Base-by-base conservation (phyloP, 2,888 invertebrate genomes). In the Diarsia rubi region DNA sequence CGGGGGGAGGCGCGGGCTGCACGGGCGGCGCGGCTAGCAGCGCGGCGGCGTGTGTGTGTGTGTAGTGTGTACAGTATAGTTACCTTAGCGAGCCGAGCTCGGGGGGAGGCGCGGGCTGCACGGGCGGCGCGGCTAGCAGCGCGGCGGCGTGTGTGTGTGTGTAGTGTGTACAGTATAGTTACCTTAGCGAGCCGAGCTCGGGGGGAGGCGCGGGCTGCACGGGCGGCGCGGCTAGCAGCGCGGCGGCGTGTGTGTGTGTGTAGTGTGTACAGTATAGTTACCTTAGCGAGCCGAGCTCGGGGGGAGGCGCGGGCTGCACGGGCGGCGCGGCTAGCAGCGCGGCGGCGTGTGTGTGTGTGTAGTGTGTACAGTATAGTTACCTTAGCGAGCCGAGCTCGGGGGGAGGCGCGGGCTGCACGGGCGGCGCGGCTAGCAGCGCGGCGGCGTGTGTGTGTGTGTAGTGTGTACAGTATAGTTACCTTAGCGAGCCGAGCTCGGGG, bases 391-490 rank as follows among this genome's bases (percentile, higher is more conserved):
- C 5, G 60, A 3, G 16, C 0, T n/a, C 27, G 21, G 74, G 73
- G 9, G 57, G 57, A 16, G 73, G 78, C 44, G 54, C 67, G 52
- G 78, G 70, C 5, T 0, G 47, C n/a, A 52, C 78, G 52, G 70
- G 54, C 27, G 68, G 70, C 31, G 62, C 1, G 47, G 73, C 57
- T 69, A 76, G 69, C 16, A 76, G 75, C 82, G 66, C 86, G 78
- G 67, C 86, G 37, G 79, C 79, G 2, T 6, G 47, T 52, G 8
- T 9, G 27, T 57, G 27, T 57, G 16, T 57, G 27, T 57, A 16
- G 57, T 57, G 57, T 57, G 11, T 54, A 5, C 21, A 49, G 57
- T 60, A n/a, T 14, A 62, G 37, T 74, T 65, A 75, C 74, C 71
- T 21, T 24, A 0, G 24, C 31, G 3, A 0, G 57, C 0, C 5